Evolutionary conservation across 2,797 vertebrate genomes (phyloP), one percentile per base, ranked within the genome.

Genomic region (Melanotaenia trifasciata): DNA sequence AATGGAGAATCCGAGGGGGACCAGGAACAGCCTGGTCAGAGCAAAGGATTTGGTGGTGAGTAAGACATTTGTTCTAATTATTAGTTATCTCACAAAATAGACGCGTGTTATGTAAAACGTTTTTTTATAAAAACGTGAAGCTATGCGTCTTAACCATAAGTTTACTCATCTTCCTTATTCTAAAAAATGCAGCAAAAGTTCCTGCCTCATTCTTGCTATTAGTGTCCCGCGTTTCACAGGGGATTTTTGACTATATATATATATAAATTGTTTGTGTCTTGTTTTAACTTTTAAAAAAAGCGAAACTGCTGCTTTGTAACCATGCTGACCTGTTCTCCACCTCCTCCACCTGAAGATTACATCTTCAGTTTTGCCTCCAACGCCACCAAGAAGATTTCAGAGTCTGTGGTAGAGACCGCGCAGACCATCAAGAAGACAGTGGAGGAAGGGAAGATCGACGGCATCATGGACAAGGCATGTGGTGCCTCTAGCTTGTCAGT

Each of bases 351-450:
- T 80, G 56, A 79, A 99, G 98, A 91, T 67, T 99, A 95, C 86
- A 95, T 99, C 67, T 95, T 97, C 91, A 98, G 93, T 80, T 97
- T 99, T 84, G 98, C 98, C 8, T 95, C 96, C 85, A 96, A 80
- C 38, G 97, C 97, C 67, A 97, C 96, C 16, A 99, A 97, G 90
- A 99, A 97, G 92, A 95, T 99, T 84, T 97, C 97, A 0, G 97
- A 99, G 24, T 99, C 98, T 0, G 92, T 99, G 87, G 92, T 94
- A 0, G 97, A 95, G 90, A 99, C 98, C 0, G 98, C 98, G n/a
- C 97, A 98, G 74, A 98, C 91, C 2, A 96, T 99, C 89, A 99
- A 98, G 94, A 99, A 97, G 87, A 96, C 96, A 0, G 98, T 99
- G 24, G 97, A 99, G 87, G 97, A 98, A 78, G 96, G 98, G 14